phyloP scores from a whole-genome alignment of 2,113 vertebrate genomes.

The Microtus montanus region DNA sequence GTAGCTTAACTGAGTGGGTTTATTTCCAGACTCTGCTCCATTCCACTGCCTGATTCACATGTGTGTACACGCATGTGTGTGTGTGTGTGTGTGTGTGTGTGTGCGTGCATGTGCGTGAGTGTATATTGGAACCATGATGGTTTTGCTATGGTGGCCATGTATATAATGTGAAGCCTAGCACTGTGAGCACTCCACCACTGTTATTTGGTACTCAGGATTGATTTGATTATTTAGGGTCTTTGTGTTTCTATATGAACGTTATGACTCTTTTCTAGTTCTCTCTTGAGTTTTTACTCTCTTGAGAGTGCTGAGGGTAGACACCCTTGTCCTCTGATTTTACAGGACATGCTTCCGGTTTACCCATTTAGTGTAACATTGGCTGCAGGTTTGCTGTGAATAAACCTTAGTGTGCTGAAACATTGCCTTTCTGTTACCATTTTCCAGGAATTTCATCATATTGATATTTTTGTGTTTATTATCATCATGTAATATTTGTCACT shows the following conservation, averaged over 20 bases:
- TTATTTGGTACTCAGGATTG: not conserved
- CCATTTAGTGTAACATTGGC: not conserved
- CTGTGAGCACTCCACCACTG: not conserved
- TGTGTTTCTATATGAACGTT: not conserved
- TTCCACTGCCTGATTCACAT: not conserved
- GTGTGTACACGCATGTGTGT: not conserved
- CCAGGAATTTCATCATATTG: not conserved
- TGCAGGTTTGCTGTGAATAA: not conserved
- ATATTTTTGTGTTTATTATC: not conserved
- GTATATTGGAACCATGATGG: not conserved
- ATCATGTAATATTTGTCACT: not conserved
- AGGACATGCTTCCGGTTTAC: not conserved
- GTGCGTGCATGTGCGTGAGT: not conserved
- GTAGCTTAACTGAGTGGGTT: not conserved
- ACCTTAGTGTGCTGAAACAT: not conserved
- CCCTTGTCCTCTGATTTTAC: not conserved
- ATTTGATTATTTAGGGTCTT: not conserved
- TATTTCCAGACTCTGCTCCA: not conserved
- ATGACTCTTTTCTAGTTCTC: not conserved
- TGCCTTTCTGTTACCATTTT: not conserved
- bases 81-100: not conserved
- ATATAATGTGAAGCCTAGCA: not conserved
- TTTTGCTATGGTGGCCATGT: not conserved
- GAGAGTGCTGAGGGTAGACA: not conserved
- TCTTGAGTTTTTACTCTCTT: not conserved